These are phyloP conservation scores for Calypte anna DNA, from an alignment of 2,113 vertebrate genomes.

Conservation along the genomic window DNA sequence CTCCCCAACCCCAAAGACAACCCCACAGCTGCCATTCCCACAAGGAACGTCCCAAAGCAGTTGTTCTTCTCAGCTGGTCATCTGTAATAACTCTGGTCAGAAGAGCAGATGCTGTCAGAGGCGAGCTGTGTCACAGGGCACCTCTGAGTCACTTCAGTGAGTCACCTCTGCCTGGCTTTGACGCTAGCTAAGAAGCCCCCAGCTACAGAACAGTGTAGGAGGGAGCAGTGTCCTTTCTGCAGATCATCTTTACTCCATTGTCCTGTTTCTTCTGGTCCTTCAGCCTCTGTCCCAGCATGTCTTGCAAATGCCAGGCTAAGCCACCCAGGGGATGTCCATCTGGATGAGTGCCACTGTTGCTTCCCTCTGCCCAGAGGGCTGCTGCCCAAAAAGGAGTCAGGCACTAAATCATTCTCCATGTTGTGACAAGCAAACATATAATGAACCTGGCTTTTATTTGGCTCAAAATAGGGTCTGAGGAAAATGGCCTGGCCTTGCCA, in stretches of 20 bases:
- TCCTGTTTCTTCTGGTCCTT: neutral
- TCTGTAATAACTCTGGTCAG: neutral
- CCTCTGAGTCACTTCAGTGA: neutral
- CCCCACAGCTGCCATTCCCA: neutral
- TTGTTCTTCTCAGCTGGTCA: neutral
- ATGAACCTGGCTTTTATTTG: neutral
- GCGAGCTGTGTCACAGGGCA: neutral
- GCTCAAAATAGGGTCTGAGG: neutral
- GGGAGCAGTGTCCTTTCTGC: neutral
- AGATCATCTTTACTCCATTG: neutral
- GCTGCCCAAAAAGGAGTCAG: neutral
- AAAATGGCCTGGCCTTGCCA: neutral
- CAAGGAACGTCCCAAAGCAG: neutral
- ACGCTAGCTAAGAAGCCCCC: rapidly evolving
- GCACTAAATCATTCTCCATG: neutral
- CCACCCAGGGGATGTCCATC: rapidly evolving
- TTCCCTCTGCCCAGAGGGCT: neutral
- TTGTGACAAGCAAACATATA: neutral
- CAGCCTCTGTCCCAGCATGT: neutral
- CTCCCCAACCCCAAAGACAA: neutral
- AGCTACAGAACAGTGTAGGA: neutral
- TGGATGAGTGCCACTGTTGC: neutral
- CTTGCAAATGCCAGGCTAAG: neutral
- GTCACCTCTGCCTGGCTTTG: neutral
- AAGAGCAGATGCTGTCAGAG: neutral